Evolutionary conservation across 1,140 invertebrate genomes (phyloP), one percentile per base, ranked within the genome.

Genomic region (Diorhabda sublineata): DNA sequence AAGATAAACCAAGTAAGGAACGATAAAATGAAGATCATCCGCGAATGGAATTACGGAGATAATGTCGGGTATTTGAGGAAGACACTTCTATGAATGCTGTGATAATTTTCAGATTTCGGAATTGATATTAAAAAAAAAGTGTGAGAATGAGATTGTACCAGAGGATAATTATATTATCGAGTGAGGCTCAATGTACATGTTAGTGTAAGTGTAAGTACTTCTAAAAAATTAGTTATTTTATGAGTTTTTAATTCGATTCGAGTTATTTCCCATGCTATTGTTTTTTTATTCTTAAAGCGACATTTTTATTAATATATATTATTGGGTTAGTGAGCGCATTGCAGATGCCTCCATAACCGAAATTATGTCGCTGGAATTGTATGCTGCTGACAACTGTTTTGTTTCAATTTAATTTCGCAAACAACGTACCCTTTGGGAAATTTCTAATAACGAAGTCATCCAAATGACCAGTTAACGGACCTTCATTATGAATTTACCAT

Each of bases 381-480:
- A 52, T 52, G 4, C n/a, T 52, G 47, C 47, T 52, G 47, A 52
- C 47, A 52, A 52, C 47, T 52, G 47, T 52, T 52, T 52, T 52
- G 47, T 52, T 52, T 52, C 47, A 52, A 52, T 52, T 52, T 52
- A 52, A 52, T 52, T 52, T 52, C n/a, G 47, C n/a, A n/a, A 52
- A 52, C 47, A n/a, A n/a, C 47, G n/a, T 52, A 52, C 47, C 47
- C 47, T 52, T 52, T 52, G 4, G 47, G 47, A n/a, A 52, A 52
- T 52, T 52, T 52, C 47, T 52, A 52, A 52, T 52, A 52, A 52
- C 47, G 47, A 52, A 52, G 47, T 52, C 6, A 52, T 52, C 47
- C 47, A 52, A 52, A 52, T 52, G 47, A 52, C 47, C 47, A 52
- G 47, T 52, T 52, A 52, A 52, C 47, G n/a, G 47, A 52, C 47